phyloP scores from a whole-genome alignment of 2,113 vertebrate species.

The Odontophorus gujanensis region DNA sequence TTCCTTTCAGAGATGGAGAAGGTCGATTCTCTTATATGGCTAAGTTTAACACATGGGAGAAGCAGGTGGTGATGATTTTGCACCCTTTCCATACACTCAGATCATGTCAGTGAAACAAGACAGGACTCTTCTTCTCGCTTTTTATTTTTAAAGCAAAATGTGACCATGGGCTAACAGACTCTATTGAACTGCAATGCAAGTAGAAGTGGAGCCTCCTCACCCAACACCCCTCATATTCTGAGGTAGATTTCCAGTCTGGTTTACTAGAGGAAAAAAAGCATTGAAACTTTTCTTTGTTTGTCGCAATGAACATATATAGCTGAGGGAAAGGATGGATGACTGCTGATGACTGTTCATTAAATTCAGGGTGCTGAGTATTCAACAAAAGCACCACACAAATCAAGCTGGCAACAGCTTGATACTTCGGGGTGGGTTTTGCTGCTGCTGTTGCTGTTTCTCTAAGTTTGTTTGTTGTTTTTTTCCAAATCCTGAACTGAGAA shows the following conservation, averaged over 20 bases:
- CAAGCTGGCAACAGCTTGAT: neutral
- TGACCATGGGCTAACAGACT: neutral
- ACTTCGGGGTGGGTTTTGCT: neutral
- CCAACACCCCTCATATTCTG: neutral
- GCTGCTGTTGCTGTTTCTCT: neutral
- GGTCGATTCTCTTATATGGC: neutral
- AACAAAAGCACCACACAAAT: neutral
- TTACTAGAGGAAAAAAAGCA: fast-evolving
- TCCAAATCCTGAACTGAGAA: neutral
- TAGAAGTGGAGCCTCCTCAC: neutral
- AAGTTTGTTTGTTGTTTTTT: neutral
- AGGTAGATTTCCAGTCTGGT: neutral
- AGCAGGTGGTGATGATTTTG: neutral
- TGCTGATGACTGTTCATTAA: neutral
- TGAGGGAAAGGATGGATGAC: neutral
- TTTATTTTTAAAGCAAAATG: neutral
- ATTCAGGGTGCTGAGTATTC: neutral
- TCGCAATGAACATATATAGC: neutral
- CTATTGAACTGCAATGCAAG: neutral
- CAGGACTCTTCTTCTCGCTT: neutral
- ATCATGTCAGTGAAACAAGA: neutral
- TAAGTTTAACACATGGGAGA: neutral
- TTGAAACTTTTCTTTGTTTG: neutral
- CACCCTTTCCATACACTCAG: neutral
- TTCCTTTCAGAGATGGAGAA: neutral